phyloP scores from a whole-genome alignment of 2,113 vertebrate genomes.

The Peromyscus leucopus region DNA sequence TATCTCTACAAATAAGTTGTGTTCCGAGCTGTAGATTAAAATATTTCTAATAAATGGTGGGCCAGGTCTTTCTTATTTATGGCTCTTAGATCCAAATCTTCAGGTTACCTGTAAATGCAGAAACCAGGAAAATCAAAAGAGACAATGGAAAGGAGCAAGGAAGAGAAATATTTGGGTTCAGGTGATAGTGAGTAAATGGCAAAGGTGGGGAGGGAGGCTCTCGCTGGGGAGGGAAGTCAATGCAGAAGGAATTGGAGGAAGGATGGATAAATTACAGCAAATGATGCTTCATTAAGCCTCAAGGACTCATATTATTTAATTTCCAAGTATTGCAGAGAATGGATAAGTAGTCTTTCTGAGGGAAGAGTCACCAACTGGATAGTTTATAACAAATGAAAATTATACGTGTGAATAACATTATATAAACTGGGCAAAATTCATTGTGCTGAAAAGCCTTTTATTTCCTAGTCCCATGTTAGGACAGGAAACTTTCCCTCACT shows the following conservation, averaged over 20 bases:
- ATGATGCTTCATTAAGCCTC: neutral
- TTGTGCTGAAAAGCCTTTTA: neutral
- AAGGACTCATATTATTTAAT: neutral
- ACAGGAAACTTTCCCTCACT: neutral
- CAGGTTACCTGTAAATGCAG: neutral
- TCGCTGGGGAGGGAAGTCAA: neutral
- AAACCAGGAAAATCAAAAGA: neutral
- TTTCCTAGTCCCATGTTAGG: neutral
- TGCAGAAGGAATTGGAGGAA: neutral
- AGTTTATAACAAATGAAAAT: neutral
- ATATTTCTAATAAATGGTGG: neutral
- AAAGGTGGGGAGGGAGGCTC: neutral
- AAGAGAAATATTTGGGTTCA: neutral
- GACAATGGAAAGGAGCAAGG: neutral
- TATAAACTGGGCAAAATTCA: neutral
- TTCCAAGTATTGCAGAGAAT: neutral
- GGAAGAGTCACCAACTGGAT: neutral
- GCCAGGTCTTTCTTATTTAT: neutral
- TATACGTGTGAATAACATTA: neutral
- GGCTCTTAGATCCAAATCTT: neutral
- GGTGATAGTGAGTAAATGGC: neutral
- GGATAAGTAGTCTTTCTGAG: neutral
- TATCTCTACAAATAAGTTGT: neutral
- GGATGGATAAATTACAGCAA: neutral
- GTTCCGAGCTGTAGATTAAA: neutral